Evolutionary conservation across 2,888 invertebrate genomes (phyloP).

Genomic region (Panzeria rudis): DNA sequence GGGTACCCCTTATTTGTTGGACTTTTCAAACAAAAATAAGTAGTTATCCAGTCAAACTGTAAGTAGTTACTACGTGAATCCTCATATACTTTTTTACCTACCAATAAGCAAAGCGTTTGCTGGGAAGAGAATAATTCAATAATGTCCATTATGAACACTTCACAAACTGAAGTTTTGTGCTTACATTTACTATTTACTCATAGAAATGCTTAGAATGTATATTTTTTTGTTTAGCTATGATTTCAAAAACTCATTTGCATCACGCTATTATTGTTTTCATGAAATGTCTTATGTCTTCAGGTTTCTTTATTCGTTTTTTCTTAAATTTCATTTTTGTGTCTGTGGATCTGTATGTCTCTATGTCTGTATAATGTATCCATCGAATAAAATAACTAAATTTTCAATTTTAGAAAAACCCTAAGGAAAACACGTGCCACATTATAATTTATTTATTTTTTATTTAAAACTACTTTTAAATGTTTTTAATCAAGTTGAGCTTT

Average conservation of each 20-base stretch:
- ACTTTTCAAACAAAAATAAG: no score
- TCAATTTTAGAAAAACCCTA: conserved; percentile 57
- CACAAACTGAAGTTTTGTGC: no score
- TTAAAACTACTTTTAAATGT: conserved; percentile 37
- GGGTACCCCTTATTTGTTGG: no score
- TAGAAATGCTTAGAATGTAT: not conserved
- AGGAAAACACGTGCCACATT: conserved; percentile 68
- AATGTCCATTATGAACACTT: no score
- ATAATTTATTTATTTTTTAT: conserved; percentile 8
- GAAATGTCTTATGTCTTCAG: not conserved
- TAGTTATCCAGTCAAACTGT: no score
- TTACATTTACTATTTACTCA: no score
- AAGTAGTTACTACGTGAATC: no score
- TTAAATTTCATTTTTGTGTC: not conserved
- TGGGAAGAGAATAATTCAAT: no score
- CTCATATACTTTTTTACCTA: no score
- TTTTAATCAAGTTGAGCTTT: conserved; percentile 27
- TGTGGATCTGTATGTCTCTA: not conserved
- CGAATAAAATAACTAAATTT: conserved; percentile 32
- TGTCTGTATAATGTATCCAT: not conserved
- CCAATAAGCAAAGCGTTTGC: no score
- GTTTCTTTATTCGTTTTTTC: not conserved
- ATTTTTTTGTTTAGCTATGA: not conserved
- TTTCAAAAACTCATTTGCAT: conserved; percentile 3
- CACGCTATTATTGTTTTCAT: conserved; percentile 20